These are phyloP conservation scores for Drosophila suzukii DNA, from an alignment of 1,140 invertebrate genomes.

Conservation along the genomic window DNA sequence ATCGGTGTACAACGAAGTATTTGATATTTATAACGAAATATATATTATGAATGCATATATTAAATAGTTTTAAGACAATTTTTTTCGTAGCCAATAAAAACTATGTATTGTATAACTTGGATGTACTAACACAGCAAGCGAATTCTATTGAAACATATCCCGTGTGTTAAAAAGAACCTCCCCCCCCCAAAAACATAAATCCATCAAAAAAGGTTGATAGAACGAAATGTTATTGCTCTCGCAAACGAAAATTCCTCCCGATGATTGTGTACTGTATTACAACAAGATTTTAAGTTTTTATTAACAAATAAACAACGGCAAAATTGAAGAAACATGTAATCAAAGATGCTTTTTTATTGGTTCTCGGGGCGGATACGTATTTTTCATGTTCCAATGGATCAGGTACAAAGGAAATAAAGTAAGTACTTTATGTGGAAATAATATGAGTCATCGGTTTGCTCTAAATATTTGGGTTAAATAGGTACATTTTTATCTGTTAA, in stretches of 20 bases:
- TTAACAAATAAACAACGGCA: slow-evolving; percentile 57
- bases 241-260: slow-evolving; percentile 47
- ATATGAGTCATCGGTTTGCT: background rate
- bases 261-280: slow-evolving; percentile 59
- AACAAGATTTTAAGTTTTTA: slow-evolving; percentile 58
- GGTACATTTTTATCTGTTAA: too few relatives aligned
- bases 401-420: background rate
- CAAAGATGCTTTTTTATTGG: background rate
- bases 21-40: slow-evolving; percentile 64
- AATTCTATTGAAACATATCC: slow-evolving; percentile 20
- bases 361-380: background rate
- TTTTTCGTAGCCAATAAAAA: slow-evolving; percentile 76
- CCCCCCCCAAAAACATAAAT: slow-evolving; percentile 12
- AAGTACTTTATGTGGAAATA: background rate
- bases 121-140: slow-evolving; percentile 39
- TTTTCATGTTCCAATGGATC: background rate
- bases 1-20: slow-evolving; percentile 75
- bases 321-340: slow-evolving; percentile 22
- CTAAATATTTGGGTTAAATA: background rate
- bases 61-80: slow-evolving; percentile 72
- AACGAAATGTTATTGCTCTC: slow-evolving; percentile 68
- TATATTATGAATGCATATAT: slow-evolving; percentile 50
- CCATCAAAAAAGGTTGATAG: slow-evolving; percentile 11
- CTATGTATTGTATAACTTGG: slow-evolving; percentile 46
- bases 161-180: slow-evolving; percentile 12